These are phyloP conservation scores for Leptopterna dolabrata DNA, from an alignment of 2,888 invertebrate genomes.

Conservation along the genomic window DNA sequence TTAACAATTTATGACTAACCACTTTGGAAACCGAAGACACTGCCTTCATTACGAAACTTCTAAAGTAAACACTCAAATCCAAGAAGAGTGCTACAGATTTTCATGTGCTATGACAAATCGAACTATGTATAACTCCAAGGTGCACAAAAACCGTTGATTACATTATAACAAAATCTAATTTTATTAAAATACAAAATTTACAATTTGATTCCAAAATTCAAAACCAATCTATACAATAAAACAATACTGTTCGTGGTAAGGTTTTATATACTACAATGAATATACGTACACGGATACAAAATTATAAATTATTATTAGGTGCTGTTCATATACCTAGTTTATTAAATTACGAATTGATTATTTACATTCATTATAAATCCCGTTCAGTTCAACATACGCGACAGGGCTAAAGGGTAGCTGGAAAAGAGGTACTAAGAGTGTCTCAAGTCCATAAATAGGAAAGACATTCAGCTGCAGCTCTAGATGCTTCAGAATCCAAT, in stretches of 20 bases:
- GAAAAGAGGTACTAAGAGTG: background rate
- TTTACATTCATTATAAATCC: constrained; percentile 17
- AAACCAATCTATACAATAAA: constrained; percentile 46
- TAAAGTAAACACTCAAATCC: background rate
- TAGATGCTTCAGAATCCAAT: constrained; percentile 29
- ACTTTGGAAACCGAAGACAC: background rate
- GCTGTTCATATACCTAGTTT: constrained; percentile 15
- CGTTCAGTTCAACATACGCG: background rate
- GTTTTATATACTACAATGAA: constrained; percentile 35
- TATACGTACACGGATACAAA: constrained; percentile 34
- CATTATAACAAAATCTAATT: constrained; percentile 41
- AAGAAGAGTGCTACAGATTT: background rate
- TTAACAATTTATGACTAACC: background rate
- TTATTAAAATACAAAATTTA: constrained; percentile 53
- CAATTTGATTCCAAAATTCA: constrained; percentile 41
- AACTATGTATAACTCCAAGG: constrained; percentile 24
- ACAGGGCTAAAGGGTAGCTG: background rate
- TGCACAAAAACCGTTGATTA: constrained; percentile 33
- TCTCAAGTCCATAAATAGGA: constrained; percentile 40
- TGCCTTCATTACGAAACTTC: background rate
- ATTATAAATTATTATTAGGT: constrained; percentile 32
- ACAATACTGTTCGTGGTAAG: constrained; percentile 54
- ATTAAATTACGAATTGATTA: constrained; percentile 25
- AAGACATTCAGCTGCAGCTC: constrained; percentile 47
- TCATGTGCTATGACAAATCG: constrained; percentile 28